A percentile compares a stretch with the other conserved stretches of the same genome.
These are phyloP conservation scores for Plumapathes pennacea DNA, from an alignment of 92 coral and sea anemone species.

Conservation along the genomic window DNA sequence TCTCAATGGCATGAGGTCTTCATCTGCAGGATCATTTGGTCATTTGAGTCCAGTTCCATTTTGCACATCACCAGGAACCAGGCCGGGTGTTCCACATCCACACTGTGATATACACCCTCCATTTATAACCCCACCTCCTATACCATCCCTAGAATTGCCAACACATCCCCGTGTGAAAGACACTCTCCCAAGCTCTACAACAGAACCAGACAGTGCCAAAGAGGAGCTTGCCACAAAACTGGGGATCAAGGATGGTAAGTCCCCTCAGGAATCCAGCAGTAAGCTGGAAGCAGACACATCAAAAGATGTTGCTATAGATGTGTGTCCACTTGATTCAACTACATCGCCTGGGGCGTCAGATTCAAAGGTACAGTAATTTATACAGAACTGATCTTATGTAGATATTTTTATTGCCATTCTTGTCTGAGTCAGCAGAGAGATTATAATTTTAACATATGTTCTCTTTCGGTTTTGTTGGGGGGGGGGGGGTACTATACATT, in stretches of 20 bases:
- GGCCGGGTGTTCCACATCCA: slow-evolving; percentile 45
- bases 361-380: slow-evolving; percentile 38
- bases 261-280: slow-evolving; percentile 39
- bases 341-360: slow-evolving; percentile 83
- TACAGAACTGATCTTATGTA: too few relatives aligned
- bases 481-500: too few relatives aligned
- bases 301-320: slow-evolving; percentile 71
- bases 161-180: slow-evolving; percentile 61
- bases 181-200: slow-evolving; percentile 72
- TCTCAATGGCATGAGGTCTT: slow-evolving; percentile 74
- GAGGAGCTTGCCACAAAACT: slow-evolving; percentile 44
- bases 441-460: too few relatives aligned
- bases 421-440: too few relatives aligned
- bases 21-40: slow-evolving; percentile 97
- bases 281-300: slow-evolving; percentile 24
- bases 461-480: too few relatives aligned
- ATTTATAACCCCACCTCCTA: slow-evolving; percentile 77
- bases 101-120: slow-evolving; percentile 28
- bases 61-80: slow-evolving; percentile 70
- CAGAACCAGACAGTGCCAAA: slow-evolving; percentile 53
- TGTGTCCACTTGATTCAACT: slow-evolving; percentile 76
- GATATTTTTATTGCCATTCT: too few relatives aligned
- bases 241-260: slow-evolving; percentile 60
- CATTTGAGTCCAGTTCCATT: slow-evolving; percentile 87
- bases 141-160: slow-evolving; percentile 62